A percentile compares a stretch with the other conserved stretches of the same genome.
Conservation (phyloP, 2,888 invertebrate genomes). For the Schizaphis graminum region DNA sequence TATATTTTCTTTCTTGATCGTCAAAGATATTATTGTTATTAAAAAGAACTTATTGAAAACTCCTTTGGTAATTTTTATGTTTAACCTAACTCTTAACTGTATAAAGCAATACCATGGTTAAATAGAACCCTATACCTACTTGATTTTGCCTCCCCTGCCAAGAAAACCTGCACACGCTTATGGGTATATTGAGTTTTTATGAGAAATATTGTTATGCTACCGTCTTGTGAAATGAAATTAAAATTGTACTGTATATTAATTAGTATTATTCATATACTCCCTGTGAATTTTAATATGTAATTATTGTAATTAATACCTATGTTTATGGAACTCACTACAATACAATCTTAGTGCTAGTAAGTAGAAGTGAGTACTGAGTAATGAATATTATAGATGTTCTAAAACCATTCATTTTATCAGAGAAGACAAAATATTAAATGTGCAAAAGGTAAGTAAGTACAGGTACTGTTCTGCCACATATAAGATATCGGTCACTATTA, state of each 20-base stretch:
- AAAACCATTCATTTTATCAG: not conserved
- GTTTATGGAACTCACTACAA: not conserved
- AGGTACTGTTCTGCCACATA: too few relatives aligned
- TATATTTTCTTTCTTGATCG: too few relatives aligned
- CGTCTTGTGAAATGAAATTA: not conserved
- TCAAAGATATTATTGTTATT: too few relatives aligned
- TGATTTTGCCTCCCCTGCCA: too few relatives aligned
- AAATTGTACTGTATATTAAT: not conserved
- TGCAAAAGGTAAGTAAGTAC: not conserved
- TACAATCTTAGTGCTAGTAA: not conserved
- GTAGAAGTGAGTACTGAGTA: not conserved
- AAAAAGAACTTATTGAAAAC: too few relatives aligned
- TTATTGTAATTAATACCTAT: not conserved
- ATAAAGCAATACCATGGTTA: too few relatives aligned
- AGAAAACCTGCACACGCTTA: too few relatives aligned
- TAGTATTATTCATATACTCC: not conserved
- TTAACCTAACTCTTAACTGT: too few relatives aligned
- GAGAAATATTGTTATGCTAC: not conserved
- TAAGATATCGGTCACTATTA: too few relatives aligned
- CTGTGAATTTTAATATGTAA: not conserved
- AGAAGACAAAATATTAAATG: not conserved
- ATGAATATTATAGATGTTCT: not conserved
- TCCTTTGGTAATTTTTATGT: too few relatives aligned
- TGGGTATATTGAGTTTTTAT: not conserved
- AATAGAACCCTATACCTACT: too few relatives aligned